Conservation (phyloP, 1,140 invertebrate species). For the Platyura marginata region DNA sequence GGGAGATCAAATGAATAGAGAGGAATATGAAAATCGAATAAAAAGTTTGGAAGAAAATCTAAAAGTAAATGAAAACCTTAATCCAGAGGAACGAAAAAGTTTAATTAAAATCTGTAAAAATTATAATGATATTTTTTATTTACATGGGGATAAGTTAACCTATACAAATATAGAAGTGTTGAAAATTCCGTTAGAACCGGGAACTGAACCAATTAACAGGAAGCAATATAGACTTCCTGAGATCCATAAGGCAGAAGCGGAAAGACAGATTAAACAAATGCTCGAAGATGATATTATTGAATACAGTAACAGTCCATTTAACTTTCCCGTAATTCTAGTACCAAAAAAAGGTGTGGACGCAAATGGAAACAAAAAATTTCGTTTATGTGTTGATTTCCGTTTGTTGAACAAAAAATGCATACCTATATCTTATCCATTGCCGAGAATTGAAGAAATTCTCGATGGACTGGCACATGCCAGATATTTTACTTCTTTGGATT, state of each 20-base stretch:
- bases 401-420: slow-evolving; percentile 17
- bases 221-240: background rate
- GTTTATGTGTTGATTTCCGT: slow-evolving; percentile 17
- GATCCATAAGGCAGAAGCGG: background rate
- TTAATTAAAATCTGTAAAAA: background rate
- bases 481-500: too few species aligned
- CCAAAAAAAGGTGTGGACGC: slow-evolving; percentile 7
- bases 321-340: slow-evolving; percentile 8
- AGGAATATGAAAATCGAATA: too few species aligned
- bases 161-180: background rate
- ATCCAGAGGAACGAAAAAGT: background rate
- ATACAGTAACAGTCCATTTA: slow-evolving; percentile 5
- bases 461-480: too few species aligned
- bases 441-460: too few species aligned
- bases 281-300: slow-evolving; percentile 5
- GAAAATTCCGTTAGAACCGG: background rate
- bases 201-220: background rate
- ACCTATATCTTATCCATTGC: too few species aligned
- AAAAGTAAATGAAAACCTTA: background rate
- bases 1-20: too few species aligned
- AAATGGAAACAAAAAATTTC: slow-evolving; percentile 5
- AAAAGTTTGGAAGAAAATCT: background rate
- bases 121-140: background rate
- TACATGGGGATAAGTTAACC: background rate
- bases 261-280: slow-evolving; percentile 3